phyloP scores from a whole-genome alignment of 2,888 invertebrate species.

The Cephus pulcher region DNA sequence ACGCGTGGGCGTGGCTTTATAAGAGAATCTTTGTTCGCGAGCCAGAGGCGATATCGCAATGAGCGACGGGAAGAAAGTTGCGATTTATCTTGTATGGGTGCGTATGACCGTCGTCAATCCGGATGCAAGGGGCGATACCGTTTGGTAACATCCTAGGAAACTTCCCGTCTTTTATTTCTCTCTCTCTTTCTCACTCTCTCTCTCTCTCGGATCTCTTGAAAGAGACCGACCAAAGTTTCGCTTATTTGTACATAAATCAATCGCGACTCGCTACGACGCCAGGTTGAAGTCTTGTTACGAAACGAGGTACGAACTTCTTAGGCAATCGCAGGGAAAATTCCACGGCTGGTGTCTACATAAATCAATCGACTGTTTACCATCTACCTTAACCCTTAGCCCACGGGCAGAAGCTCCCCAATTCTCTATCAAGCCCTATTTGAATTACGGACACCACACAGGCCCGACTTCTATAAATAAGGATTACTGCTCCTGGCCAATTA shows the following conservation, averaged over 20 bases:
- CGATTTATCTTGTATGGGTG: background rate
- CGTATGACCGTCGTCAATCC: background rate
- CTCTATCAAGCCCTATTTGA: background rate
- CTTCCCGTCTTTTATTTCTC: slow-evolving; percentile 1
- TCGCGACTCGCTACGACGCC: background rate
- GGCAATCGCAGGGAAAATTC: background rate
- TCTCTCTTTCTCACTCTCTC: slow-evolving; percentile 16
- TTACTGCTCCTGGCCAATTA: slow-evolving; percentile 45
- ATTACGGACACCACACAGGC: background rate
- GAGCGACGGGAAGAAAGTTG: background rate
- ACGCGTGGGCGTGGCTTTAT: background rate
- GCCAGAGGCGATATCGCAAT: background rate
- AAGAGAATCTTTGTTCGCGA: background rate
- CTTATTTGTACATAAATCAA: background rate
- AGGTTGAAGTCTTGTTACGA: background rate
- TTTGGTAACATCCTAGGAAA: background rate
- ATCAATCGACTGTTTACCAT: slow-evolving; percentile 50
- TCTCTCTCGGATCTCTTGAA: slow-evolving; percentile 2
- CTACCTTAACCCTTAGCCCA: slow-evolving; percentile 43
- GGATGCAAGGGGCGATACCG: background rate
- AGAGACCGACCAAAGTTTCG: background rate
- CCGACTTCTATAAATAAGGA: slow-evolving; percentile 50
- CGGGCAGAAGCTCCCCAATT: background rate
- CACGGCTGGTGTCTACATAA: slow-evolving; percentile 38
- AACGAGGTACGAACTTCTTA: background rate